Evolutionary conservation across 1,140 invertebrate genomes (phyloP), one percentile per base, ranked within the genome.

Genomic region (Belonocnema kinseyi): DNA sequence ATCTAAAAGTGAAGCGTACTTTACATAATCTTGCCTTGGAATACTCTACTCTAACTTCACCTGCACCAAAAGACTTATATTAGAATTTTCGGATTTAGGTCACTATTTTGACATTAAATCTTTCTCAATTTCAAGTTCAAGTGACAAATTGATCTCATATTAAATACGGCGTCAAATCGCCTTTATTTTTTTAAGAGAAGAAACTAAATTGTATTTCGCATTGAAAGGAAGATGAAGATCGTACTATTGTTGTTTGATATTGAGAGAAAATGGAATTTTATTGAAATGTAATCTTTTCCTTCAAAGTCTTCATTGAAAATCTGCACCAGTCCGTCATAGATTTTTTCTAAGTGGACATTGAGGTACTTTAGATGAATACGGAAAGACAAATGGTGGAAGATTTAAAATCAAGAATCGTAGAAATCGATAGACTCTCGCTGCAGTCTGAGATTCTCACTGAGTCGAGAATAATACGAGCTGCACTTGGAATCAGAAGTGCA

Each of bases 1-100:
- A 66, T 66, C 61, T 66, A 66, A 66, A 66, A 66, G 61, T 66
- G 21, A 33, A 66, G 26, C 61, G 26, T 66, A 66, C 33, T 66
- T 66, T 66, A 66, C 61, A 66, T 66, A 66, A 66, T 66, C 61
- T 66, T 66, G 61, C 61, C 16, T 66, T 66, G 33, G 40, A 56
- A 66, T 46, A 11, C 40, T 46, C 40, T 10, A 46, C 40, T 46
- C 6, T 46, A 11, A 10, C 40, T 2, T 46, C 40, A 46, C 40
- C 40, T 46, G 40, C 40, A 46, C 10, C 40, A 46, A 11, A 8
- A 46, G 10, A 46, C 7, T 8, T 46, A 46, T 46, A 11, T 46
- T 46, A 46, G 8, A 46, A 46, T 46, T 46, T 0, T 46, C 10
- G 40, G 40, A 46, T 66, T 66, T 66, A 66, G 61, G 61, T 66